Base-by-base conservation (phyloP, 2,888 invertebrate genomes). In the Synanthedon tipuliformis region DNA sequence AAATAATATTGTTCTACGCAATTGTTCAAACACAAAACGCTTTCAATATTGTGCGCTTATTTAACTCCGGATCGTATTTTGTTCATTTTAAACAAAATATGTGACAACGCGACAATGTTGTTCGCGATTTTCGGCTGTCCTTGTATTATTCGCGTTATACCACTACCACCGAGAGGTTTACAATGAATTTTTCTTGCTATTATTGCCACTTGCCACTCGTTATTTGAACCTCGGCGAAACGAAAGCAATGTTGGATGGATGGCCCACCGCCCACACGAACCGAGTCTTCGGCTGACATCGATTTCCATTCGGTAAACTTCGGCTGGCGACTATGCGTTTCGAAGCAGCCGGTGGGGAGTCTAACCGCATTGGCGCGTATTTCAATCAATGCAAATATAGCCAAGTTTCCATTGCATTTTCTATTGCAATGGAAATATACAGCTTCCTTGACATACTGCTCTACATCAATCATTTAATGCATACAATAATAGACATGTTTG, bases 41-140 rank as follows among this genome's bases (percentile, higher is more conserved):
- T 45, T 45, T 3, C 7, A 45, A 45, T n/a, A 45, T 45, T 60
- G 54, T 59, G 62, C 60, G 59, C 63, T 71, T 85, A 87, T 77
- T 87, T 87, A 62, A 87, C 87, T 60, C 87, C 87, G 55, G 87
- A 87, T 58, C 86, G 69, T 69, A 87, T 71, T 80, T 81, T 82
- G 66, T 64, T 73, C 85, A 86, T 86, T 80, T 66, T 86, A 69
- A 78, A 62, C 7, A 11, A 16, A 16, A 49, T 23, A 49, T 12
- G 11, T 16, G 49, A 18, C 49, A 49, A 49, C 49, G 49, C 49
- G 16, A 18, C 16, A 45, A 45, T 13, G 15, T 45, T 15, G 12
- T 12, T 49, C 5, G 13, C 13, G 3, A 49, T 49, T 49, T 16
- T 49, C 13, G 15, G 7, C 3, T 12, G 12, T 16, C 16, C 18